Percentiles rank a stretch among this genome's conserved stretches.
Evolutionary conservation across 1,140 invertebrate species (phyloP).

Genomic region (Cyclina sinensis): DNA sequence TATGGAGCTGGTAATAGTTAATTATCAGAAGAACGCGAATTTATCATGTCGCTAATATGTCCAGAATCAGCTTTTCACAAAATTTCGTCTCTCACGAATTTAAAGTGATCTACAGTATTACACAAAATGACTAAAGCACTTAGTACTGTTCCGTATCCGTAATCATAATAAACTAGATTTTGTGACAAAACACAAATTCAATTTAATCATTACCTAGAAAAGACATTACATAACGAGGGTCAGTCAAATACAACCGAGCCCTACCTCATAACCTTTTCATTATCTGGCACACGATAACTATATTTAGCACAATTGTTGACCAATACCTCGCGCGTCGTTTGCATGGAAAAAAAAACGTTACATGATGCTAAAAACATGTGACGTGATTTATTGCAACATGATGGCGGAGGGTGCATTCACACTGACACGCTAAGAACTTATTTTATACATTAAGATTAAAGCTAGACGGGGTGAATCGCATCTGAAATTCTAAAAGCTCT

Average conservation of each 20-base stretch:
- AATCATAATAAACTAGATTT: no score
- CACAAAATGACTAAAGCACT: no score
- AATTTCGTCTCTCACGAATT: no score
- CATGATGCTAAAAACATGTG: not conserved
- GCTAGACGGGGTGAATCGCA: not conserved
- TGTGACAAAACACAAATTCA: no score
- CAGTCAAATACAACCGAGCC: conserved; percentile 7
- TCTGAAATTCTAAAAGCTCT: conserved; percentile 20
- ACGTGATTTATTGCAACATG: not conserved
- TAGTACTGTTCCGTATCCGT: no score
- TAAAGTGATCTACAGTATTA: no score
- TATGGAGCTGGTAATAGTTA: no score
- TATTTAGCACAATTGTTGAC: not conserved
- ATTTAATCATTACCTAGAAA: no score
- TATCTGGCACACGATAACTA: not conserved
- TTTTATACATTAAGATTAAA: conserved; percentile 6
- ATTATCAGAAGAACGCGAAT: no score
- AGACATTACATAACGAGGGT: no score
- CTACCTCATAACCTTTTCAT: conserved; percentile 19
- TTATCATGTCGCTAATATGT: no score
- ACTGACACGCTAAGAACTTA: conserved; percentile 10
- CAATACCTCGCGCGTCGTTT: conserved; percentile 1
- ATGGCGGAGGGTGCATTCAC: not conserved
- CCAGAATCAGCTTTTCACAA: no score
- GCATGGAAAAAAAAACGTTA: not conserved